Conservation (phyloP, 2,888 invertebrate genomes). For the Nomada fucata region DNA sequence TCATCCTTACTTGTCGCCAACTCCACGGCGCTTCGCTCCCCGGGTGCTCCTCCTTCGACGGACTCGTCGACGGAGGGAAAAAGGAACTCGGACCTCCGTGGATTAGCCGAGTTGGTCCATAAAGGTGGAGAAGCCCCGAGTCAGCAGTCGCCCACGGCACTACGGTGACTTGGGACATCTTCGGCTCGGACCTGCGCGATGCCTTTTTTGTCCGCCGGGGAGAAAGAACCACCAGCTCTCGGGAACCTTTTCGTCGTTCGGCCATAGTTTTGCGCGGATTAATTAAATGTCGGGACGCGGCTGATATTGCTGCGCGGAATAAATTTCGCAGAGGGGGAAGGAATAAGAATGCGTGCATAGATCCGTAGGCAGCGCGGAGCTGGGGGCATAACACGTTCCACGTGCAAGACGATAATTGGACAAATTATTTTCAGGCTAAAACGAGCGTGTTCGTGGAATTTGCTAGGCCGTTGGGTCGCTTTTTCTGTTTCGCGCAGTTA, state of each 20-base stretch:
- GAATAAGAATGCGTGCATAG: no score
- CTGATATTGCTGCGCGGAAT: neutral
- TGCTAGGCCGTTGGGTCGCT: no score
- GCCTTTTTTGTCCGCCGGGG: conserved; percentile 4
- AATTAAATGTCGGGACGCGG: conserved; percentile 24
- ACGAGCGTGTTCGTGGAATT: no score
- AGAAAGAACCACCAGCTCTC: neutral
- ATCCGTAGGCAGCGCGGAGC: no score
- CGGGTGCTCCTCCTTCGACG: conserved; percentile 39
- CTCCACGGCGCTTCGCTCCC: conserved; percentile 26
- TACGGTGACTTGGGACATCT: conserved; percentile 45
- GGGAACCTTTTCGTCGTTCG: neutral
- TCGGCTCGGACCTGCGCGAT: conserved; percentile 26
- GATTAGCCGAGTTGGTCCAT: conserved; percentile 57
- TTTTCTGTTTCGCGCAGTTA: no score
- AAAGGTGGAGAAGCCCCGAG: conserved; percentile 49
- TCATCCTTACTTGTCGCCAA: conserved; percentile 44
- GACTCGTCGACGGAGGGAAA: conserved; percentile 18
- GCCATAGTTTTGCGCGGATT: neutral
- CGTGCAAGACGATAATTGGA: no score
- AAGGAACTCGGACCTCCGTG: conserved; percentile 49
- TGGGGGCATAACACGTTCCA: no score
- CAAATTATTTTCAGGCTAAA: no score
- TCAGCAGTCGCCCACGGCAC: conserved; percentile 50
- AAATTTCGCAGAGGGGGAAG: no score